Evolutionary conservation across 1,140 invertebrate genomes (phyloP), one percentile per base, ranked within the genome.

Genomic region (Drosophila navojoa): DNA sequence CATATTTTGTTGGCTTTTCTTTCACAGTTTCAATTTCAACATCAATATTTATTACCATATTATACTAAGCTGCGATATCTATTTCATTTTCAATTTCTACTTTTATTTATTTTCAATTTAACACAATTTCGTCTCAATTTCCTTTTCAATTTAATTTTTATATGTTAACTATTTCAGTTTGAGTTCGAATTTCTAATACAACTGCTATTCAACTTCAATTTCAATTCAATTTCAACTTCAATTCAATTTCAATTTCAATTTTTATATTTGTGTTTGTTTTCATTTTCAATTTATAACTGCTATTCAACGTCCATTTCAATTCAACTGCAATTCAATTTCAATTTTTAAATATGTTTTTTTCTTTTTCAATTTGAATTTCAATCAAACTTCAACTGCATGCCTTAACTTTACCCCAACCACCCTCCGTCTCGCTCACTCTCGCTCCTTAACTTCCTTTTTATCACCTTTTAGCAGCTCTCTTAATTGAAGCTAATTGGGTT

Each of bases 401-500:
- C 19, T 3, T 3, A 22, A 3, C 27, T 29, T 0, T 29, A 0
- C 27, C 27, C 9, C 49, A 4, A 25, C 22, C 49, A 9, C n/a
- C 25, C n/a, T 7, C 22, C 1, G 13, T 2, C 11, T 9, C 44
- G 7, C 45, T 11, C 45, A 1, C 45, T 11, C 16, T 1, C 45
- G 0, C 45, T 11, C 19, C 7, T 13, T 11, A 38, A 27, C 9
- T 29, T 32, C 40, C 35, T 2, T 25, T 29, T 15, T 19, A 19
- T 55, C n/a, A 16, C 15, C 40, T 54, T 61, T 73, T 73, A 69
- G 58, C 64, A 42, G 16, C 47, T 72, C 49, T 53, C 62, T 71
- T 87, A 87, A 87, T 87, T 87, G 76, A 72, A 62, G 61, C 82
- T 87, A 87, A 87, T 87, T 89, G 72, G 59, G 52, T 69, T 78